Conservation (phyloP, 2,113 vertebrate species). For the Circaetus cinerascens region DNA sequence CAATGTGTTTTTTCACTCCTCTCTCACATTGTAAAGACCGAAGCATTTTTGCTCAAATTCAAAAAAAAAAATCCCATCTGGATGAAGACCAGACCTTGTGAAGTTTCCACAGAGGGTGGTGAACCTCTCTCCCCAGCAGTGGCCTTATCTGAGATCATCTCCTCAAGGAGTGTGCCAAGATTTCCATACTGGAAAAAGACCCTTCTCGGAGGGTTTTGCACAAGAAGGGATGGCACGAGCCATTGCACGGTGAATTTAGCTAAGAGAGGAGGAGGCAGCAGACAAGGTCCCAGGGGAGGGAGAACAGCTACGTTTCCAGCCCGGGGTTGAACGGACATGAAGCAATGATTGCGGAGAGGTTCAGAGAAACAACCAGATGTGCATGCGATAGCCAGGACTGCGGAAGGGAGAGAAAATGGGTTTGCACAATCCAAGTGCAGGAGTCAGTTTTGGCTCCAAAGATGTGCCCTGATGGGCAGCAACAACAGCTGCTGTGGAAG, state of each 20-base stretch:
- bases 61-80: not conserved
- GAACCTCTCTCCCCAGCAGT: not conserved
- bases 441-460: not conserved
- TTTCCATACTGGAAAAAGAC: not conserved
- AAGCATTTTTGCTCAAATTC: not conserved
- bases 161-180: not conserved
- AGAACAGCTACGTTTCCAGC: not conserved
- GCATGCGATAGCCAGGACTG: not conserved
- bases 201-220: not conserved
- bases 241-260: not conserved
- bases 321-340: not conserved
- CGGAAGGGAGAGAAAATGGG: not conserved
- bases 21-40: not conserved
- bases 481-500: rapidly evolving
- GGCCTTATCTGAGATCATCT: not conserved
- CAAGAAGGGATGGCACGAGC: not conserved
- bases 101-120: not conserved
- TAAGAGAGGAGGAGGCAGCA: not conserved
- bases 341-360: not conserved
- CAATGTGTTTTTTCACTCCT: not conserved
- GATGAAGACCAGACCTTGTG: not conserved
- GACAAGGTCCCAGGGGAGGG: not conserved
- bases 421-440: not conserved
- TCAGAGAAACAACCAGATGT: not conserved
- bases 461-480: not conserved